phyloP scores from a whole-genome alignment of 2,888 invertebrate species.

The Conistra vaccinii region DNA sequence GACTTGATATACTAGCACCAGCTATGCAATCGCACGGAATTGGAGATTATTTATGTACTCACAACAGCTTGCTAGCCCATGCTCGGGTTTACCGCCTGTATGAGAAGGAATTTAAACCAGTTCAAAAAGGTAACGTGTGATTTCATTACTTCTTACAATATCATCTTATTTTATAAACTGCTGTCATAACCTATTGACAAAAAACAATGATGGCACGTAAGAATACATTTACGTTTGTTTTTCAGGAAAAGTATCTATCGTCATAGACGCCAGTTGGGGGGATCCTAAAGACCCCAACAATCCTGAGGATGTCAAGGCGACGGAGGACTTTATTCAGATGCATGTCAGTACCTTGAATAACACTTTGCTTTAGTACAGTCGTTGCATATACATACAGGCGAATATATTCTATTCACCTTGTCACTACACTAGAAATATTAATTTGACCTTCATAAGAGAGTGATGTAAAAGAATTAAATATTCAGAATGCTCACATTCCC shows the following conservation, averaged over 20 bases:
- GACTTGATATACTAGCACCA: constrained; percentile 88
- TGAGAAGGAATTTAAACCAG: constrained; percentile 87
- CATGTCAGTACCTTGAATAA: constrained; percentile 79
- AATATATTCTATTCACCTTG: too few relatives aligned
- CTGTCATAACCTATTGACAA: too few relatives aligned
- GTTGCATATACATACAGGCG: too few relatives aligned
- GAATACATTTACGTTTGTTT: background rate
- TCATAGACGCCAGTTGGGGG: constrained; percentile 89
- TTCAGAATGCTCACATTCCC: too few relatives aligned
- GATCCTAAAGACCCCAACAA: constrained; percentile 86
- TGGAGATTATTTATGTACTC: constrained; percentile 91
- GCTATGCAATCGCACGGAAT: constrained; percentile 85
- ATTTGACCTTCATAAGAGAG: too few relatives aligned
- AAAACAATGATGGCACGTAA: too few relatives aligned
- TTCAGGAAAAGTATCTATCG: constrained; percentile 91
- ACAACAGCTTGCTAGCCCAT: constrained; percentile 92
- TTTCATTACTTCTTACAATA: too few relatives aligned
- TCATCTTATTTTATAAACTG: too few relatives aligned
- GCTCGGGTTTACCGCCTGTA: constrained; percentile 92
- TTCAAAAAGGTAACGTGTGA: constrained; percentile 85
- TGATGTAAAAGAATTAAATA: too few relatives aligned
- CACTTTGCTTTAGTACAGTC: background rate
- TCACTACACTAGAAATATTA: too few relatives aligned
- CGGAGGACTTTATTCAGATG: constrained; percentile 90
- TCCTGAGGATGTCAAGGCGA: constrained; percentile 86